Evolutionary conservation across 2,888 invertebrate species (phyloP).

Genomic region (Polietes domitor): DNA sequence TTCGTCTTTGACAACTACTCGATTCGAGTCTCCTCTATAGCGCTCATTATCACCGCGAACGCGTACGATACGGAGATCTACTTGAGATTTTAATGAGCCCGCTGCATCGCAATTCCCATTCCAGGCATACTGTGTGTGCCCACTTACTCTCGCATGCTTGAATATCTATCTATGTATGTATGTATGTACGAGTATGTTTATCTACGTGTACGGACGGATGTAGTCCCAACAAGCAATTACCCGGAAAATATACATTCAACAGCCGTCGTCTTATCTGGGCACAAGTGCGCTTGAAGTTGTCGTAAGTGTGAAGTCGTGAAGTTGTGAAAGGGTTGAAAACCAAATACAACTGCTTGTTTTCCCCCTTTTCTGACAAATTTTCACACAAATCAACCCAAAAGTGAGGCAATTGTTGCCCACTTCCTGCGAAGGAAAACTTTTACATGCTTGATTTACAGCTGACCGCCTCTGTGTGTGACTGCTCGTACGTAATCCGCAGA

Average conservation of each 20-base stretch:
- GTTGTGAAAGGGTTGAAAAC: constrained; percentile 47
- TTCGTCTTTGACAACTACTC: neutral
- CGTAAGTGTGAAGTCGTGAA: constrained; percentile 38
- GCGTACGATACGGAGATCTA: neutral
- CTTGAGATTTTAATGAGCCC: constrained; percentile 37
- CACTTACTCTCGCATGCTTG: too few relatives aligned
- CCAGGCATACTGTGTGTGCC: neutral
- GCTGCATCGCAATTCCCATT: constrained; percentile 26
- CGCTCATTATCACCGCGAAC: too few relatives aligned
- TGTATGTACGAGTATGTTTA: too few relatives aligned
- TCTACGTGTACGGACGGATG: neutral
- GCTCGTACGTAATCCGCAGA: too few relatives aligned
- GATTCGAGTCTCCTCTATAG: neutral
- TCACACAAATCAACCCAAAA: constrained; percentile 26
- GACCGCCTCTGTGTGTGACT: too few relatives aligned
- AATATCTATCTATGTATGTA: too few relatives aligned
- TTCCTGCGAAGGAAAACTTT: neutral
- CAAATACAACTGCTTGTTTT: neutral
- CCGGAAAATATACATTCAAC: neutral
- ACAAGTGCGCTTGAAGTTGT: constrained; percentile 28
- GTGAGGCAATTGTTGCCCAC: neutral
- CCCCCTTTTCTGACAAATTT: neutral
- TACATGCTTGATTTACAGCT: too few relatives aligned
- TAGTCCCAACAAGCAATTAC: constrained; percentile 33
- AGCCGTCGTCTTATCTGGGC: neutral